Conservation (phyloP, 2,113 vertebrate genomes). For the Gorilla gorilla region DNA sequence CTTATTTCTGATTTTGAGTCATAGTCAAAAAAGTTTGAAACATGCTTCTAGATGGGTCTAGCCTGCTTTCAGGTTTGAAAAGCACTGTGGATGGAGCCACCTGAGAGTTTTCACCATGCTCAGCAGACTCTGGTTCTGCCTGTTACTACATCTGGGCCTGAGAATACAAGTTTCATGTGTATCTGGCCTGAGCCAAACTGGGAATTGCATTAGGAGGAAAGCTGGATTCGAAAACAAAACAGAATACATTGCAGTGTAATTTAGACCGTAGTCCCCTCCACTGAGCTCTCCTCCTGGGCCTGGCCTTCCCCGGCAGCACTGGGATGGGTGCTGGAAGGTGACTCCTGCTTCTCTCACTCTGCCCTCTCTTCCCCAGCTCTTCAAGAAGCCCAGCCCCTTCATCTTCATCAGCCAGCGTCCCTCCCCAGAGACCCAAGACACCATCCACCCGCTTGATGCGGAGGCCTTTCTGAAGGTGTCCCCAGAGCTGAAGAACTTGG, state of each 20-base stretch:
- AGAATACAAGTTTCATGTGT: background rate
- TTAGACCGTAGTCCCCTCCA: background rate
- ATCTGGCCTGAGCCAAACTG: background rate
- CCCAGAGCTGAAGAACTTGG: conserved; percentile 54
- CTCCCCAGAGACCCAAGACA: fast-evolving
- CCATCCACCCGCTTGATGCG: background rate
- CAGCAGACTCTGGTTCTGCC: background rate
- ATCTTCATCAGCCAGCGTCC: conserved; percentile 8
- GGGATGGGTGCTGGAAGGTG: background rate
- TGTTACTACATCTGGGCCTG: background rate
- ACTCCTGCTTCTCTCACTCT: background rate
- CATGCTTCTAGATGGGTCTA: background rate
- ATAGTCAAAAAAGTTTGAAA: background rate
- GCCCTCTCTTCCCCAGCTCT: conserved; percentile 71
- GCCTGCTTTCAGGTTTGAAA: background rate
- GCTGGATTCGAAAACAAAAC: background rate
- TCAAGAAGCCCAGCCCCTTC: conserved; percentile 66
- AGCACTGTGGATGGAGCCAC: background rate
- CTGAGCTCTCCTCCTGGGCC: background rate
- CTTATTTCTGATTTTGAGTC: background rate
- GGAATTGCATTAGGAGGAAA: background rate
- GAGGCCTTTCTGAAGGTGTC: conserved; percentile 72
- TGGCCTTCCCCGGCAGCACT: background rate
- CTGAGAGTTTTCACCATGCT: background rate
- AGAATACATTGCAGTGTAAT: fast-evolving